Evolutionary conservation across 2,113 vertebrate species (phyloP), one percentile per base, ranked within the genome.

Genomic region (Bothrops jararaca): DNA sequence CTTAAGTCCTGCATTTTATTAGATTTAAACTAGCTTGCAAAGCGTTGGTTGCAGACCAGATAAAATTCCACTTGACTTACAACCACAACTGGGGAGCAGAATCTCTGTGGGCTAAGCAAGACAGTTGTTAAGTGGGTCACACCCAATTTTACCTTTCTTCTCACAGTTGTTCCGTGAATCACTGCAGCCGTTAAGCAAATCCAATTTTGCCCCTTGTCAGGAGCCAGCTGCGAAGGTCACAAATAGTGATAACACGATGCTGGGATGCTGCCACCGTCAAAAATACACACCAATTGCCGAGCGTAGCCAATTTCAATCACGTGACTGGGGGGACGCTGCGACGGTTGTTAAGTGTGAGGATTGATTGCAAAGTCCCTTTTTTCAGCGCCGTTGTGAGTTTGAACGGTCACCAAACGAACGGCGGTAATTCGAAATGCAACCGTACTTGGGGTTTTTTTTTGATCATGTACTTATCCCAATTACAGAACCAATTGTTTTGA

Each of bases 371-470:
- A 5, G 12, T 15, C 12, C 0, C 29, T 69, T n/a, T n/a, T 69
- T n/a, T 5, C 29, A 13, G 60, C 29, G 1, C 10, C 0, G 29
- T n/a, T 34, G 64, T 1, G 12, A 69, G 15, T 34, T 69, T 15
- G 12, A 69, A 34, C 0, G 0, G 12, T 69, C 12, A n/a, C 64
- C 15, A 69, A n/a, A 69, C 3, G 0, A 69, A 69, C 15, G 13
- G 29, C 2, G 4, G 5, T 6, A 5, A 69, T 1, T 69, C 4
- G 2, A 50, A 29, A 69, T 15, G n/a, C 64, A n/a, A 29, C 29
- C 0, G 0, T 22, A 10, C 3, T 11, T n/a, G n/a, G 42, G 5
- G 1, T 1, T 10, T 50, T 3, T 22, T 20, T 26, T 48, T 15
- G 10, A 9, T 1, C 53, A 29, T n/a, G 48, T 52, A n/a, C n/a